Evolutionary conservation across 1,140 invertebrate species (phyloP).

Genomic region (Holcopasites calliopsidis): DNA sequence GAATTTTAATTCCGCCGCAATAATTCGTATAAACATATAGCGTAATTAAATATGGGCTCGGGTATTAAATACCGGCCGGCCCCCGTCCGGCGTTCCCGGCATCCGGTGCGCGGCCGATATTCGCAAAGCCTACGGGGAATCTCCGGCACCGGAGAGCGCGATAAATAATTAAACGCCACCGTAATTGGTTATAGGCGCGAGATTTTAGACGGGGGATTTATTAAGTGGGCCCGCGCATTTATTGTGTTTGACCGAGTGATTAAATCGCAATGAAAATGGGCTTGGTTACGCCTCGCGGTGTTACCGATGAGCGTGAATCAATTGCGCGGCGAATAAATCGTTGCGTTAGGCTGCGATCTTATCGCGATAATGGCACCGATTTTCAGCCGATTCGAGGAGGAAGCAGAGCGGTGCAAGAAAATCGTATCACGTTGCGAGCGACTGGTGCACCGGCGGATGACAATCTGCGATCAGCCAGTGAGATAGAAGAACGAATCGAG

Average conservation of each 20-base stretch:
- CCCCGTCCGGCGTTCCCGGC: constrained; percentile 14
- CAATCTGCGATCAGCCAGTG: not conserved
- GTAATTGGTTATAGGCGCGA: constrained; percentile 41
- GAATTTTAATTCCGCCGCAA: constrained; percentile 40
- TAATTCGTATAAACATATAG: constrained; percentile 33
- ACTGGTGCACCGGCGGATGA: constrained; percentile 3
- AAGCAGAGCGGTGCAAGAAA: not conserved
- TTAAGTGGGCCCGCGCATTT: constrained; percentile 29
- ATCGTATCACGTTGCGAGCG: not conserved
- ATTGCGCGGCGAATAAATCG: constrained; percentile 13
- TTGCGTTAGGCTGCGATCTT: constrained; percentile 4
- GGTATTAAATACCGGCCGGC: constrained; percentile 28
- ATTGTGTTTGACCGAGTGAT: constrained; percentile 36
- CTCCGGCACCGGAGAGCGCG: constrained; percentile 18
- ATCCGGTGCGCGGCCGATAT: constrained; percentile 39
- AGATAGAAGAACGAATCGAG: not conserved
- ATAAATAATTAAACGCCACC: constrained; percentile 43
- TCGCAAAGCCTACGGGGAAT: constrained; percentile 44
- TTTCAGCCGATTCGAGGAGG: constrained; percentile 8
- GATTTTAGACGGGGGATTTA: constrained; percentile 41
- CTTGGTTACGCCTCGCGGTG: not conserved
- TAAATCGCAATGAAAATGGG: constrained; percentile 32
- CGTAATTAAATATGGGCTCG: constrained; percentile 38
- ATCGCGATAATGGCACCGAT: constrained; percentile 18
- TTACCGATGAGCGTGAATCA: not conserved